These are phyloP conservation scores for Pygmarrhopalites habei DNA, from an alignment of 1,140 invertebrate genomes.

Conservation along the genomic window DNA sequence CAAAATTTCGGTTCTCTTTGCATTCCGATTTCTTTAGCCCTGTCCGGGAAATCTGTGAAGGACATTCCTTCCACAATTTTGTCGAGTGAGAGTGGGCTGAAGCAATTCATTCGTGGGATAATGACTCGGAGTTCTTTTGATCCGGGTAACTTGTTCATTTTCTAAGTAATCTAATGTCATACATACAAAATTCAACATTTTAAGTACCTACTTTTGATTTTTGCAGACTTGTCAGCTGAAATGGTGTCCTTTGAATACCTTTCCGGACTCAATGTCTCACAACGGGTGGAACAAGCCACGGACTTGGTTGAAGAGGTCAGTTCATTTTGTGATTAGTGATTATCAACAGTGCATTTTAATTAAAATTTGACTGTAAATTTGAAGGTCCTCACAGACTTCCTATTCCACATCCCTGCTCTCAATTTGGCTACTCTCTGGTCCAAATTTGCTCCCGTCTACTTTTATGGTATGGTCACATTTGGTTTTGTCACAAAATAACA, in stretches of 20 bases:
- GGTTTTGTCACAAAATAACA: no score
- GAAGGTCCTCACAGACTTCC: slow-evolving; percentile 26
- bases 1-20: no score
- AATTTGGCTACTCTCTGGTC: slow-evolving; percentile 27
- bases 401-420: slow-evolving; percentile 29
- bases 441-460: slow-evolving; percentile 30
- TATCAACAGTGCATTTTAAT: not conserved
- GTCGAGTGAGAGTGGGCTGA: slow-evolving; percentile 4
- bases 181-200: no score
- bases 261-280: slow-evolving; percentile 24
- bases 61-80: slow-evolving; percentile 17
- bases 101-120: slow-evolving; percentile 27
- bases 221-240: slow-evolving; percentile 13
- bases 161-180: no score
- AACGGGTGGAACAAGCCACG: slow-evolving; percentile 27
- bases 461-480: no score
- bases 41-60: slow-evolving; percentile 12
- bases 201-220: no score
- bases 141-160: no score
- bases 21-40: slow-evolving; percentile 4
- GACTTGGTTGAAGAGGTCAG: slow-evolving; percentile 29
- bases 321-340: not conserved
- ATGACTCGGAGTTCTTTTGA: slow-evolving; percentile 1
- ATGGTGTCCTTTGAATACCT: slow-evolving; percentile 35
- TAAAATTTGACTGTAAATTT: not conserved